A percentile compares a stretch with the other conserved stretches of the same genome.
Conservation (phyloP, 2,888 invertebrate genomes). For the Dryobota labecula region DNA sequence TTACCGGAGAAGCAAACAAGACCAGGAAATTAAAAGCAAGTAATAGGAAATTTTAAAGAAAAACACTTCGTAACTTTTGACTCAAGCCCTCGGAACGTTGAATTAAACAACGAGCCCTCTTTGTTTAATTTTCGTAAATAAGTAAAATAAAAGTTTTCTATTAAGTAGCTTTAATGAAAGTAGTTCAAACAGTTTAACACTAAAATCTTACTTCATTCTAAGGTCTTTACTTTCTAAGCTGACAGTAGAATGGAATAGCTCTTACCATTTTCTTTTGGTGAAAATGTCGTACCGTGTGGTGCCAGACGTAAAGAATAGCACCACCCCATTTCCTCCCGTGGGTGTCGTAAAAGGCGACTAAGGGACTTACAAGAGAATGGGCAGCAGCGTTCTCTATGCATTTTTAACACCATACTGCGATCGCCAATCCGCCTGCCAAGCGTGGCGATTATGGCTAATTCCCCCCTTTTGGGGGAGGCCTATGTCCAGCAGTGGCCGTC, state of each 20-base stretch:
- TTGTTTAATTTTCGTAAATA: constrained; percentile 33
- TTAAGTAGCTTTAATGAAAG: constrained; percentile 6
- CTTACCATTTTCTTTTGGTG: background rate
- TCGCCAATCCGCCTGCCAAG: too few species aligned
- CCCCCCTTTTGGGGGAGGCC: too few species aligned
- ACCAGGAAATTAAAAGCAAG: constrained; percentile 54
- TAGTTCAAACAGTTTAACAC: background rate
- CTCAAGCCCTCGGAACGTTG: constrained; percentile 21
- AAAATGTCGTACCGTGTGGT: too few species aligned
- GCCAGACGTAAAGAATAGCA: too few species aligned
- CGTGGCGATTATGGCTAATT: too few species aligned
- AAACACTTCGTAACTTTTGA: constrained; percentile 52
- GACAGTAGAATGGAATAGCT: background rate
- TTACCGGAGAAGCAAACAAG: constrained; percentile 45
- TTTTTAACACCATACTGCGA: too few species aligned
- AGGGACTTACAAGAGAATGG: too few species aligned
- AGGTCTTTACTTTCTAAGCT: background rate
- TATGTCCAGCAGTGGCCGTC: too few species aligned
- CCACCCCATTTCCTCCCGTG: too few species aligned
- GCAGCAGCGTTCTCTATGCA: too few species aligned
- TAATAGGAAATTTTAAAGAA: constrained; percentile 59
- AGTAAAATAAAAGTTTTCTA: constrained; percentile 13
- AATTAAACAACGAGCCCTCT: constrained; percentile 36
- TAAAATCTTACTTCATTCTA: background rate
- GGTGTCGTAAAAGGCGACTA: too few species aligned